Evolutionary conservation across 2,888 invertebrate species (phyloP), one percentile per base, ranked within the genome.

Genomic region (Synanthedon myopaeformis): DNA sequence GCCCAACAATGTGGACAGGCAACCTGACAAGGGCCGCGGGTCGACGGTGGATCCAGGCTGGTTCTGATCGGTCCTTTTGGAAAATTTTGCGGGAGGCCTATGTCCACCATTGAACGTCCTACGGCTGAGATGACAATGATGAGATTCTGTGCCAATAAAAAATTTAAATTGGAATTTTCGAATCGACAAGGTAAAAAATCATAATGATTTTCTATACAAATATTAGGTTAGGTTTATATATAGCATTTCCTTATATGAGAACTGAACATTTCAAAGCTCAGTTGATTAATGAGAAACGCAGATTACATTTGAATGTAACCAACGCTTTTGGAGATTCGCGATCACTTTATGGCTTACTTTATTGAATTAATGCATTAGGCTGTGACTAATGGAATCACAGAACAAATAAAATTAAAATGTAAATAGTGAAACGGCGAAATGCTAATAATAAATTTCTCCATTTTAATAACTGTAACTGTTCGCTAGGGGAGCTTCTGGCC

Each of bases 401-500:
- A 83, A 82, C 82, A 85, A 85, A 87, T 86, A 84, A 86, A 86
- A 85, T 86, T 85, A 81, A 84, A 87, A 87, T 85, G 82, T 85
- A 82, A 86, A 85, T 85, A 84, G 80, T 81, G 78, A 72, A 80
- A 81, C 81, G 76, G 70, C 69, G 79, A 79, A 83, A 82, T 79
- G 84, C 80, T 86, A 86, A 87, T 86, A 86, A 87, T 86, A 87
- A 85, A 85, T 86, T 84, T 87, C 85, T 79, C 84, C 87, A 86
- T 87, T 87, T 87, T 87, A 87, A 87, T 87, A 87, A 87, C 86
- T 83, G 85, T 85, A 80, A 80, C 85, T 72, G 76, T 68, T 65
- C 66, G 71, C 72, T 68, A 82, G 87, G 86, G 87, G 85, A 79
- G 74, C 76, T 76, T 81, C 82, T 84, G 84, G 84, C 82, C 85